Conservation (phyloP, 2,888 invertebrate species). For the Eilema caniola region DNA sequence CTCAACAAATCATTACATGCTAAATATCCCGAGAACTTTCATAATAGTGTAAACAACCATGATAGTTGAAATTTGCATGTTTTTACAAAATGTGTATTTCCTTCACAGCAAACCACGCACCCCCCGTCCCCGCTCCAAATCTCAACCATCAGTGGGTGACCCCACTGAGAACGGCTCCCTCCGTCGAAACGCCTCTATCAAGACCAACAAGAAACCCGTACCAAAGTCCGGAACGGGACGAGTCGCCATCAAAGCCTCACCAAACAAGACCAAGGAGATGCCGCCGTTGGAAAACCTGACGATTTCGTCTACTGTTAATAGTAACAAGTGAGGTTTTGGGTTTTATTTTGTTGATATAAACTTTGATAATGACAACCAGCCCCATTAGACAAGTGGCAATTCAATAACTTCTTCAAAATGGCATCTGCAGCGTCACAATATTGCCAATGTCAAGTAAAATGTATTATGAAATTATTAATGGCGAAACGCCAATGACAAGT, state of each 20-base stretch:
- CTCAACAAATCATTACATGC: too few species aligned
- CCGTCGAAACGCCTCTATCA: slow-evolving; percentile 71
- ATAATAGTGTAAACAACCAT: too few species aligned
- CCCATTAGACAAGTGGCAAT: too few species aligned
- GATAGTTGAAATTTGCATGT: too few species aligned
- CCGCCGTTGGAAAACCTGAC: slow-evolving; percentile 78
- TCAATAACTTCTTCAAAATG: too few species aligned
- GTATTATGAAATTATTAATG: too few species aligned
- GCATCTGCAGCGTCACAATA: too few species aligned
- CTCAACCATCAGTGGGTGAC: slow-evolving; percentile 75
- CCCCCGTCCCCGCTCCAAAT: slow-evolving; percentile 75
- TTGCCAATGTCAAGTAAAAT: too few species aligned
- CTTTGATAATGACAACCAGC: too few species aligned
- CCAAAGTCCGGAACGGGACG: slow-evolving; percentile 47
- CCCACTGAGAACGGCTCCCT: slow-evolving; percentile 68
- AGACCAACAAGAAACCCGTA: slow-evolving; percentile 57
- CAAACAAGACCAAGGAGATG: slow-evolving; percentile 54
- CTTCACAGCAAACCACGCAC: slow-evolving; percentile 55
- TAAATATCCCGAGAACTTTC: too few species aligned
- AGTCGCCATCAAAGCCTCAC: slow-evolving; percentile 35
- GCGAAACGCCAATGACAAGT: too few species aligned
- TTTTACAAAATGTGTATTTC: not conserved
- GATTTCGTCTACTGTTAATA: slow-evolving; percentile 72
- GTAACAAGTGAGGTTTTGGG: slow-evolving; percentile 66
- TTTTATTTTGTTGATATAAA: not conserved